Evolutionary conservation across 2,888 invertebrate genomes (phyloP).

Genomic region (Chrysomela aeneicollis): DNA sequence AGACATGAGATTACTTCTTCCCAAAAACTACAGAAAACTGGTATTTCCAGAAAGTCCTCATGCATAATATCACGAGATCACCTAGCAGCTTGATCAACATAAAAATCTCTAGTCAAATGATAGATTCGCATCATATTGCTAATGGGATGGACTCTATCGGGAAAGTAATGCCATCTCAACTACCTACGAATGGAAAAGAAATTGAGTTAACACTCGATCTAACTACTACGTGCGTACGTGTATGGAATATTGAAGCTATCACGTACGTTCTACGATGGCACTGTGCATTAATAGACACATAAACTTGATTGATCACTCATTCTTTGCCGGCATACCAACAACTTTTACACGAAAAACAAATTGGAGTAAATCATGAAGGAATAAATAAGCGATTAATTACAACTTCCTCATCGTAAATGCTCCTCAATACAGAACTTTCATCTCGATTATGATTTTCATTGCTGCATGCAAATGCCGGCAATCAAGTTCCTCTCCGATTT

Average conservation of each 20-base stretch:
- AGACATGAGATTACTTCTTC: no score
- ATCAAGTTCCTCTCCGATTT: conserved; percentile 28
- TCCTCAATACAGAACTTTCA: conserved; percentile 27
- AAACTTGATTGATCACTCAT: conserved; percentile 55
- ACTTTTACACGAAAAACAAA: conserved; percentile 52
- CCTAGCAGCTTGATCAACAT: no score
- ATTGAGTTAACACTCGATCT: conserved; percentile 40
- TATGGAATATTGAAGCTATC: conserved; percentile 43
- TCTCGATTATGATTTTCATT: conserved; percentile 30
- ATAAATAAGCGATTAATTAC: conserved; percentile 35
- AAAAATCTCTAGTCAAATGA: no score
- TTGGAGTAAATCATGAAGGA: conserved; percentile 42
- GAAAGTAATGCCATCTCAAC: conserved; percentile 13
- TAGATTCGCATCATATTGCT: neutral
- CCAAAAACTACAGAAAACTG: no score
- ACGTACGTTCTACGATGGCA: conserved; percentile 47
- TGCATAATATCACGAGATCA: no score
- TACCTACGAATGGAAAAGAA: conserved; percentile 19
- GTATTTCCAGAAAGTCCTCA: no score
- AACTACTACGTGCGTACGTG: conserved; percentile 40
- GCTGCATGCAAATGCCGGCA: conserved; percentile 23
- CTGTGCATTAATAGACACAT: conserved; percentile 56
- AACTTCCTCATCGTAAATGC: conserved; percentile 32
- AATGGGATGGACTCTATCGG: neutral
- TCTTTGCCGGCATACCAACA: conserved; percentile 45